Evolutionary conservation across 2,113 vertebrate species (phyloP).

Genomic region (Hemibagrus wyckioides): DNA sequence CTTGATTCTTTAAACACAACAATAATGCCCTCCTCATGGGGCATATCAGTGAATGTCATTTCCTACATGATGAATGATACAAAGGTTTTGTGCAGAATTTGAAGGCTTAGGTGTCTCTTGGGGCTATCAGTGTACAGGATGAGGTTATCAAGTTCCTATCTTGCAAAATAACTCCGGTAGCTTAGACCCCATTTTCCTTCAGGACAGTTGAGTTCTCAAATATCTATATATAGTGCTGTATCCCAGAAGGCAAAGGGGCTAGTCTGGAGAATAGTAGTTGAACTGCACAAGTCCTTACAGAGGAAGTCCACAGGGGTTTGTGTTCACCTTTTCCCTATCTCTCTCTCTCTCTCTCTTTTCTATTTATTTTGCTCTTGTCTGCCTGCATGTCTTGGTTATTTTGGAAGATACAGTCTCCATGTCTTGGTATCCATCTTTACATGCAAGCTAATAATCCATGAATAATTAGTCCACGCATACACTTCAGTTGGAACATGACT

Average conservation of each 20-base stretch:
- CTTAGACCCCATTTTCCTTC: slow-evolving; percentile 33
- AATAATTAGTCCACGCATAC: background rate
- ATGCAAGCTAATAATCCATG: background rate
- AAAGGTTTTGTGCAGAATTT: slow-evolving; percentile 7
- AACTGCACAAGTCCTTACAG: slow-evolving; percentile 1
- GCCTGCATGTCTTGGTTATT: background rate
- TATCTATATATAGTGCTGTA: slow-evolving; percentile 31
- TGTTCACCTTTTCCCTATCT: background rate
- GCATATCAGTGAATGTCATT: slow-evolving; percentile 28
- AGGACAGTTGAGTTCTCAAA: slow-evolving; percentile 27
- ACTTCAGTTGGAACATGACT: background rate
- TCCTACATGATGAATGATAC: slow-evolving; percentile 31
- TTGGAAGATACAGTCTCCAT: background rate
- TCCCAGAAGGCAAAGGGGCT: slow-evolving; percentile 32
- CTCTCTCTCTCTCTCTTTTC: background rate
- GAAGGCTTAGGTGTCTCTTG: background rate
- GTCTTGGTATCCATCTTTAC: background rate
- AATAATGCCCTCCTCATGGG: slow-evolving; percentile 26
- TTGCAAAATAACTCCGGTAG: slow-evolving; percentile 34
- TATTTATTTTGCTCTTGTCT: slow-evolving; percentile 6
- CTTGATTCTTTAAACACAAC: slow-evolving; percentile 35
- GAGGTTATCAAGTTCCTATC: slow-evolving; percentile 32
- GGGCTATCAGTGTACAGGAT: slow-evolving; percentile 13
- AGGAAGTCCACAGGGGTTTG: slow-evolving; percentile 9
- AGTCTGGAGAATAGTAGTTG: slow-evolving; percentile 35